A percentile compares a stretch with the other conserved stretches of the same genome.
phyloP scores from a whole-genome alignment of 2,113 vertebrate genomes.

The Alosa alosa region DNA sequence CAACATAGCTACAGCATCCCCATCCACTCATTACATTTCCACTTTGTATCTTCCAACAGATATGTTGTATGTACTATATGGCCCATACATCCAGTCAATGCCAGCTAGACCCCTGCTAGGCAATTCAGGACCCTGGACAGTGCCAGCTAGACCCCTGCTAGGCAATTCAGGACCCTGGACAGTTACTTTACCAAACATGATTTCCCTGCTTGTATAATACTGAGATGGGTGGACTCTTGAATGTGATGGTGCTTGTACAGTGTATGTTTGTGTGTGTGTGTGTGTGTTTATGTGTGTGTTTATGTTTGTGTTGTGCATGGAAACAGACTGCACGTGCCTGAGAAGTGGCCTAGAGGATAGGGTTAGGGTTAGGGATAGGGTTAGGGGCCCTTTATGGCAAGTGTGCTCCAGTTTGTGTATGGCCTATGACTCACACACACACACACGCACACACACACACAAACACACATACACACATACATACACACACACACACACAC shows the following conservation, averaged over 20 bases:
- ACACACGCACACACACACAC: slow-evolving; percentile 31
- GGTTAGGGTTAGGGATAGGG: background rate
- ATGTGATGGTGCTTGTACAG: background rate
- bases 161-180: too few relatives aligned
- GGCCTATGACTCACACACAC: slow-evolving; percentile 32
- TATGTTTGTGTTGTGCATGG: slow-evolving; percentile 14
- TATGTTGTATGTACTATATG: too few relatives aligned
- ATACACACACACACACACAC: slow-evolving; percentile 18
- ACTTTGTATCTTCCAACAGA: too few relatives aligned
- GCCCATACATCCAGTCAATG: too few relatives aligned
- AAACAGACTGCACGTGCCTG: slow-evolving; percentile 38
- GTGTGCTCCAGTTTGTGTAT: slow-evolving; percentile 51
- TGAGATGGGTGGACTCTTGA: background rate
- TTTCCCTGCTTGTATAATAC: too few relatives aligned
- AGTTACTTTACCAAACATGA: too few relatives aligned
- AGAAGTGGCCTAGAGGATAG: slow-evolving; percentile 46
- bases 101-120: too few relatives aligned
- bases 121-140: too few relatives aligned
- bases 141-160: too few relatives aligned
- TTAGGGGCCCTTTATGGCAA: slow-evolving; percentile 44
- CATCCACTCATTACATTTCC: background rate
- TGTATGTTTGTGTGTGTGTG: background rate
- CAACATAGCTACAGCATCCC: background rate
- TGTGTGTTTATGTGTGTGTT: too few relatives aligned
- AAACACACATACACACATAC: background rate